These are phyloP conservation scores for Mya arenaria DNA, from an alignment of 1,140 invertebrate genomes.

Conservation along the genomic window DNA sequence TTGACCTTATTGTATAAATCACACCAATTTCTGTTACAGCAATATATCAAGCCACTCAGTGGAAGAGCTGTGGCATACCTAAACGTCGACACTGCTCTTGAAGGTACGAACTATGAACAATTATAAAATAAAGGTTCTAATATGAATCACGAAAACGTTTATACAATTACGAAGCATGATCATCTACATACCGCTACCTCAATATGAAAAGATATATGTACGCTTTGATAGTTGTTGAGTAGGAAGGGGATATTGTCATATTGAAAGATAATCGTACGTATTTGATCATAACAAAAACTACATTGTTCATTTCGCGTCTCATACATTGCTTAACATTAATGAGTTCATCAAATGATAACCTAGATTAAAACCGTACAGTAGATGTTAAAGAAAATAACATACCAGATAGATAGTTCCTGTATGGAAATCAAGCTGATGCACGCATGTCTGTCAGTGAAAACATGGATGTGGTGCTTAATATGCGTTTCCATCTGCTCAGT, in stretches of 20 bases:
- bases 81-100: conserved; percentile 76
- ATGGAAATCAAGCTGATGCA: not conserved
- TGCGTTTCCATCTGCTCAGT: not conserved
- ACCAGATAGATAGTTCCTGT: not conserved
- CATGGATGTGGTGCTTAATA: not conserved
- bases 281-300: not conserved
- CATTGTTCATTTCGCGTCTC: no score
- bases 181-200: not conserved
- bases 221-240: not conserved
- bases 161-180: not conserved
- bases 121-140: not conserved
- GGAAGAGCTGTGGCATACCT: conserved; percentile 73
- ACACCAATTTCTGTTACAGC: conserved; percentile 48
- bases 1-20: no score
- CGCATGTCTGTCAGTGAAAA: not conserved
- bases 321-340: no score
- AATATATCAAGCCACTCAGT: conserved; percentile 70
- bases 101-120: conserved; percentile 58
- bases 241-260: not conserved
- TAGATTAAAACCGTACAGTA: not conserved
- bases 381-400: not conserved
- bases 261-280: not conserved
- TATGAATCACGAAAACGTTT: not conserved
- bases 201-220: not conserved
- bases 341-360: no score